Evolutionary conservation across 2,113 vertebrate genomes (phyloP).

Genomic region (Labeo catla): DNA sequence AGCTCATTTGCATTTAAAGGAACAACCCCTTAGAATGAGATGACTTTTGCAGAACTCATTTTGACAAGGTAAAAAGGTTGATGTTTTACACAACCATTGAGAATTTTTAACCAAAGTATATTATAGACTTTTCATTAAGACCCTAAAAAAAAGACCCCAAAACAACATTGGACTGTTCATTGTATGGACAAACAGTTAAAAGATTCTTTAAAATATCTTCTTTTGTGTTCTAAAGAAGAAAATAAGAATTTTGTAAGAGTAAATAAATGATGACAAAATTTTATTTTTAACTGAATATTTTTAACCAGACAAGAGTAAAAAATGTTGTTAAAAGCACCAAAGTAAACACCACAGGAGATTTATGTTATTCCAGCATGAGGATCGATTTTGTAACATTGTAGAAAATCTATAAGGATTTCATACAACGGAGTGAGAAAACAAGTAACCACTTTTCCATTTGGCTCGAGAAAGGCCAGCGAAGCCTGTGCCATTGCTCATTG

Average conservation of each 20-base stretch:
- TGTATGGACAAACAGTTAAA: not conserved
- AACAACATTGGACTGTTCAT: too few species aligned
- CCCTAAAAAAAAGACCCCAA: too few species aligned
- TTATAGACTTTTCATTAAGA: too few species aligned
- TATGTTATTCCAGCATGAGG: not conserved
- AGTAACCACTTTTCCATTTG: conserved; percentile 33
- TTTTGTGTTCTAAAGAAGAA: not conserved
- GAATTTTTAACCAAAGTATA: too few species aligned
- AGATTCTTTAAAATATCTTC: not conserved
- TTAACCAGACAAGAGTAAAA: not conserved
- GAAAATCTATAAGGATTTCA: conserved; percentile 42
- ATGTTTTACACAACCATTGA: too few species aligned
- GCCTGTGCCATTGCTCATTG: conserved; percentile 44
- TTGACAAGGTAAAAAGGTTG: too few species aligned
- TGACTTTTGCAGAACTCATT: too few species aligned
- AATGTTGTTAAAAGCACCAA: conserved; percentile 1
- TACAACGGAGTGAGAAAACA: conserved; percentile 27
- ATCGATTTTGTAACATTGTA: not conserved
- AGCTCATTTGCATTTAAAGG: too few species aligned
- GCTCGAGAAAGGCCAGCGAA: conserved; percentile 22
- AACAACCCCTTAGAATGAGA: too few species aligned
- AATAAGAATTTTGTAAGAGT: not conserved
- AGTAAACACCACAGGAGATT: not conserved
- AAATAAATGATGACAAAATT: not conserved
- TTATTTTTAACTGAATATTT: not conserved